These are phyloP conservation scores for Myiozetetes cayanensis DNA, from an alignment of 2,113 vertebrate genomes.

Conservation along the genomic window DNA sequence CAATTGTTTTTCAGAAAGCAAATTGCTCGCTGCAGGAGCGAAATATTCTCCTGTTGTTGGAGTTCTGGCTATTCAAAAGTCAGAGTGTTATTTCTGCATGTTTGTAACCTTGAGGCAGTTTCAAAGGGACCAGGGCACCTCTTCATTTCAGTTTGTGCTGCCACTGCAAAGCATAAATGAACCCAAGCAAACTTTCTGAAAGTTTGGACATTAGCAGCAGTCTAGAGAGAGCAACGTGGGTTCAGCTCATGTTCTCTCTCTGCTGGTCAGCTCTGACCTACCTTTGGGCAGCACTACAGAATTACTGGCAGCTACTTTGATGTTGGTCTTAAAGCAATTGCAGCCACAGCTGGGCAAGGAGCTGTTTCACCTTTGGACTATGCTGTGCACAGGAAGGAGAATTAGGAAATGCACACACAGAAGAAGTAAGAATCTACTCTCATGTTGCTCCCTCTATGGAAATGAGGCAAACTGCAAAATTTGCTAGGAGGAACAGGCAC, in stretches of 20 bases:
- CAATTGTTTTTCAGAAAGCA: background rate
- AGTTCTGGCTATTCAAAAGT: background rate
- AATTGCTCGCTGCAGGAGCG: background rate
- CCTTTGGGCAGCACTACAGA: background rate
- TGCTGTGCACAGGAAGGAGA: background rate
- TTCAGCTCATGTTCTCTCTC: background rate
- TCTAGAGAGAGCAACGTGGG: background rate
- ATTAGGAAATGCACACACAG: background rate
- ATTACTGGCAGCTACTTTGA: background rate
- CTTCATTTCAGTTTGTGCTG: background rate
- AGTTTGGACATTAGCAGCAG: background rate
- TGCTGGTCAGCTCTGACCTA: background rate
- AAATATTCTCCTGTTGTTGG: background rate
- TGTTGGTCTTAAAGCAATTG: background rate
- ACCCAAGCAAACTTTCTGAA: fast-evolving
- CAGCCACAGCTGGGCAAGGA: background rate
- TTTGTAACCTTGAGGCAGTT: background rate
- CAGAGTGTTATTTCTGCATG: background rate
- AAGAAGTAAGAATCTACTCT: background rate
- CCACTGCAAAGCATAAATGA: background rate
- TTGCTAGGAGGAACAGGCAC: background rate
- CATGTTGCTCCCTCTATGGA: background rate
- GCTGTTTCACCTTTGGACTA: background rate
- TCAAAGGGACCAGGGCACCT: fast-evolving
- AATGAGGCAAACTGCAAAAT: background rate